phyloP scores from a whole-genome alignment of 2,797 vertebrate genomes.

The Pantherophis vulpinus region DNA sequence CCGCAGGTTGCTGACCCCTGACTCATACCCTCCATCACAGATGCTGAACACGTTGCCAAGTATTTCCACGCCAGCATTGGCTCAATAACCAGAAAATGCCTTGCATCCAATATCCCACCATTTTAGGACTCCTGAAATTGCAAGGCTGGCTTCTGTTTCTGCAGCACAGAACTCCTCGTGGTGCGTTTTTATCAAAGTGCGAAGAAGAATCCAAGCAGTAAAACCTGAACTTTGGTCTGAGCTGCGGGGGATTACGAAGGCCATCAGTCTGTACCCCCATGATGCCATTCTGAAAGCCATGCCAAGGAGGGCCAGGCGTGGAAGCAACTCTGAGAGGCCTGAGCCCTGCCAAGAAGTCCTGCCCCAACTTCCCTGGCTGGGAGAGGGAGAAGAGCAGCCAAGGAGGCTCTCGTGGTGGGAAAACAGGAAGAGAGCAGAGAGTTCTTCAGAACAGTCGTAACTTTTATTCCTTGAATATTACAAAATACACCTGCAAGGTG shows the following conservation, averaged over 20 bases:
- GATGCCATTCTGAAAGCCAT: neutral
- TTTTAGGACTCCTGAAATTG: neutral
- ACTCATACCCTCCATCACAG: neutral
- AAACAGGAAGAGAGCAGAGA: fast-evolving
- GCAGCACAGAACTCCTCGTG: neutral
- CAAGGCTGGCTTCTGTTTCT: neutral
- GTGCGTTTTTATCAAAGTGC: neutral
- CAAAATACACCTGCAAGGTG: constrained; percentile 71
- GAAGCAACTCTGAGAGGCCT: neutral
- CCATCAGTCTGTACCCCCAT: neutral
- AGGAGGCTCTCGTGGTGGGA: neutral
- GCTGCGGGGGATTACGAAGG: neutral
- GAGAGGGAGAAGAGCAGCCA: neutral
- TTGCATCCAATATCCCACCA: neutral
- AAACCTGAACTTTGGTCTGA: neutral
- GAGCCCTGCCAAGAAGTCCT: neutral
- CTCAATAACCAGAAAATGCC: neutral
- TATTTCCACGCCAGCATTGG: neutral
- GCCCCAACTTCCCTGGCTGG: neutral
- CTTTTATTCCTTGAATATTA: constrained; percentile 79
- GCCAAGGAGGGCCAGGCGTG: neutral
- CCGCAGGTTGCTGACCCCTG: too few species aligned
- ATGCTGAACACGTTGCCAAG: neutral
- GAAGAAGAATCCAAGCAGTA: neutral
- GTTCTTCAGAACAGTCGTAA: constrained; percentile 70